Evolutionary conservation across 2,888 invertebrate species (phyloP).

Genomic region (Conus canariensis): DNA sequence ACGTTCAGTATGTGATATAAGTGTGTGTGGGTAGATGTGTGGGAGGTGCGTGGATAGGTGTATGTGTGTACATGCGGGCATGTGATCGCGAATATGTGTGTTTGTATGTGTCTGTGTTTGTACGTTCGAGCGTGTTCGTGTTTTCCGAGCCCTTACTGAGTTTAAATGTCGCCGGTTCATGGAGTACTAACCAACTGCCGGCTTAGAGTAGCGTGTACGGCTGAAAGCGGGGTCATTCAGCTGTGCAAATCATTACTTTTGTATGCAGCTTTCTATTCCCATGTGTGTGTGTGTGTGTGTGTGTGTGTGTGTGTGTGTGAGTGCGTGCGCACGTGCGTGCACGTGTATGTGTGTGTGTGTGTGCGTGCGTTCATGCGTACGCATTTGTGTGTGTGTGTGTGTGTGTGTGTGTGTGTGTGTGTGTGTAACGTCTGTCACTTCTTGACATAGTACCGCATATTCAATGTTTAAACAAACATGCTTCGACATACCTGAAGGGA

Average conservation of each 20-base stretch:
- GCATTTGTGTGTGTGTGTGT: slow-evolving; percentile 13
- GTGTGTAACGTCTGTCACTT: not conserved
- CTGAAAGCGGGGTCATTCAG: no score
- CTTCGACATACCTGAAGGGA: not conserved
- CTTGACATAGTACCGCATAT: no score
- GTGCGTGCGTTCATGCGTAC: not conserved
- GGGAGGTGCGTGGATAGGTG: not conserved
- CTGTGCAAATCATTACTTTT: no score
- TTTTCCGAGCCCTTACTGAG: not conserved
- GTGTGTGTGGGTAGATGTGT: not conserved
- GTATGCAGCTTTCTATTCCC: not conserved
- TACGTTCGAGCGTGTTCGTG: not conserved
- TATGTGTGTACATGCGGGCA: not conserved
- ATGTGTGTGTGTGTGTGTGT: not conserved
- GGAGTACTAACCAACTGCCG: no score
- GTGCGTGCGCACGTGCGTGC: not conserved
- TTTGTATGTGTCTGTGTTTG: not conserved
- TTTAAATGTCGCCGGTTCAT: no score
- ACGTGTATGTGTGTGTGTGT: not conserved
- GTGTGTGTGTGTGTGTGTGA: slow-evolving; percentile 1
- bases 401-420: slow-evolving; percentile 18
- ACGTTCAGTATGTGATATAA: not conserved
- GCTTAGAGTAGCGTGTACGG: no score
- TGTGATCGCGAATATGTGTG: not conserved
- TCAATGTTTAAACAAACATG: no score